Base-by-base conservation (phyloP, 2,113 vertebrate species). In the Rhinoptilus africanus region DNA sequence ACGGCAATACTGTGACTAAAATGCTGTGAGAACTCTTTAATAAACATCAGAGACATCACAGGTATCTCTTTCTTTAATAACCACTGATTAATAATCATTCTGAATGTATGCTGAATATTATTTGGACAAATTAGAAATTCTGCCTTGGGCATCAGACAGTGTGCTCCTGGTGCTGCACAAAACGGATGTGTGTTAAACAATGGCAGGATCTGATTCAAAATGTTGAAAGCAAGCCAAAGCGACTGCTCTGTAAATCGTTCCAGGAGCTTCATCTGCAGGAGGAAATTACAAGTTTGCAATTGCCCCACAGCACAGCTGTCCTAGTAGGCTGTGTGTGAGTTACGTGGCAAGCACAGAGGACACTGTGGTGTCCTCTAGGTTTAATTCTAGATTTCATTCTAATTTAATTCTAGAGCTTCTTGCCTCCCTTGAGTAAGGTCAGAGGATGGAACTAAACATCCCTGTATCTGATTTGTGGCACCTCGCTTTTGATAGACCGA, bases 1-100 rank as follows among this genome's bases (percentile, higher is more conserved):
- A 96, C 84, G 92, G 79, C 43, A 95, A 74, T 34, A 22, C 27
- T 64, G 14, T 69, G 92, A 96, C 96, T 96, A 94, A 96, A 97
- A 92, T 66, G 11, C 43, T n/a, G 62, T 84, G 41, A 72, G 54
- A 77, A 47, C 4, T 12, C 35, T 92, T 97, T 76, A 87, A 85
- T 78, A 85, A 97, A 85, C 43, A 72, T 85, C 30, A 77, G 75
- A 47, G 32, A 43, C 8, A 17, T 53, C 35, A 28, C 71, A 68
- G 39, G 32, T 96, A 62, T 85, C 80, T 95, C 41, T 95, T 83
- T 59, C 68, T 92, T 92, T 92, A 90, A 51, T 78, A 47, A 32
- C 62, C 41, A 30, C 66, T 92, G 89, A 83, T 90, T 97, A 94
- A 96, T 96, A 94, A 66, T 80, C 50, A 81, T 63, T 64, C 28